Evolutionary conservation across 2,888 invertebrate species (phyloP), one percentile per base, ranked within the genome.

Genomic region (Machimus atricapillus): DNA sequence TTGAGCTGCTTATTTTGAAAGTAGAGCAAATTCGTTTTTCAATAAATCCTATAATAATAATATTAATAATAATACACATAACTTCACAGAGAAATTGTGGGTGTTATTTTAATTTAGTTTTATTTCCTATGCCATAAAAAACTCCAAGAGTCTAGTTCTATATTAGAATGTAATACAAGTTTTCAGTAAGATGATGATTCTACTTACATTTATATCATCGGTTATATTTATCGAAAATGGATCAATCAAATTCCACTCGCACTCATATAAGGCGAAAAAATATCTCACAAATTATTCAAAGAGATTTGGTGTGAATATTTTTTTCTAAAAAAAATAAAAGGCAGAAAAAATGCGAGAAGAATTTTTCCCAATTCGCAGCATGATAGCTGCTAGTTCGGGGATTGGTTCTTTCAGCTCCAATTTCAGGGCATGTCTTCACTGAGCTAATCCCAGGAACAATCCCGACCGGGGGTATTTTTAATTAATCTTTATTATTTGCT

Each of bases 401-500:
- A 27, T 27, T 27, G 19, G 27, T 23, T 8, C 66, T 8, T 76
- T 37, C 76, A 37, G 34, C 27, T 76, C 37, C n/a, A 76, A 76
- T 66, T 66, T 19, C 12, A 66, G 66, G 23, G 23, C 27, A 66
- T 76, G 34, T 76, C 76, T 34, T 76, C 9, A 76, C 76, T 19
- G 37, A n/a, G 37, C 34, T 76, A 37, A 76, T 37, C 76, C 76
- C n/a, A 76, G 16, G 12, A 34, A 37, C 34, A 76, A 34, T 37
- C 34, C 76, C 37, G 76, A 23, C 66, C 66, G 27, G 66, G 66
- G 66, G 23, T 66, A 66, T 78, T 78, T 78, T 78, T 78, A 78
- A 78, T 78, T 78, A 78, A 78, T 78, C 78, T 78, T 37, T 78
- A 78, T 78, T 78, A 78, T 78, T 78, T 78, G 43, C 43, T 43